Conservation (phyloP, 37 sponge, comb jelly and placozoan species). For the Axinella damicornis region DNA sequence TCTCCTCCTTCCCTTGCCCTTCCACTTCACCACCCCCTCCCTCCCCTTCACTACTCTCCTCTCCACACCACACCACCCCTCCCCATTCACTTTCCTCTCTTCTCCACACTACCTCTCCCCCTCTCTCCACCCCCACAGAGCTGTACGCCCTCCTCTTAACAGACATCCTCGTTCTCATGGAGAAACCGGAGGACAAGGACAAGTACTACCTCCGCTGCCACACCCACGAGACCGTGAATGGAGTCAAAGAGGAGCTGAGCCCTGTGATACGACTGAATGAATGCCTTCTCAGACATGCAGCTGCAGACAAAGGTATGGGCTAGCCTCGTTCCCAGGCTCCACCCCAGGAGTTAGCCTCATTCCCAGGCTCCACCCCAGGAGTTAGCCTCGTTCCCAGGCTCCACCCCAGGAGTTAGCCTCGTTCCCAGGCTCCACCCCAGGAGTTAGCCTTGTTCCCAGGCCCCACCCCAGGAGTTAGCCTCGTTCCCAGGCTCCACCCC, state of each 20-base stretch:
- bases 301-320: constrained; percentile 70
- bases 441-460: too few relatives aligned
- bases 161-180: constrained; percentile 76
- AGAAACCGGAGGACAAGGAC: constrained; percentile 61
- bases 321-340: too few relatives aligned
- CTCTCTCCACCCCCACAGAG: constrained; percentile 34
- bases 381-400: too few relatives aligned
- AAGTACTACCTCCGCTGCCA: constrained; percentile 63
- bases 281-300: constrained; percentile 63
- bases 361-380: too few relatives aligned
- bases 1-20: neutral
- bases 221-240: constrained; percentile 53
- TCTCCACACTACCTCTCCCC: too few relatives aligned
- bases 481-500: too few relatives aligned
- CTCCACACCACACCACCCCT: too few relatives aligned
- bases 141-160: constrained; percentile 74
- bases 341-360: too few relatives aligned
- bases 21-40: neutral
- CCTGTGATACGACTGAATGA: constrained; percentile 72
- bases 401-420: too few relatives aligned
- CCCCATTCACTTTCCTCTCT: neutral
- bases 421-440: too few relatives aligned
- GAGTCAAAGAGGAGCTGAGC: constrained; percentile 68
- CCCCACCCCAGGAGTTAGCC: too few relatives aligned
- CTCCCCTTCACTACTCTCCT: too few relatives aligned